Evolutionary conservation across 2,113 vertebrate genomes (phyloP).

Genomic region (Heterotis niloticus): DNA sequence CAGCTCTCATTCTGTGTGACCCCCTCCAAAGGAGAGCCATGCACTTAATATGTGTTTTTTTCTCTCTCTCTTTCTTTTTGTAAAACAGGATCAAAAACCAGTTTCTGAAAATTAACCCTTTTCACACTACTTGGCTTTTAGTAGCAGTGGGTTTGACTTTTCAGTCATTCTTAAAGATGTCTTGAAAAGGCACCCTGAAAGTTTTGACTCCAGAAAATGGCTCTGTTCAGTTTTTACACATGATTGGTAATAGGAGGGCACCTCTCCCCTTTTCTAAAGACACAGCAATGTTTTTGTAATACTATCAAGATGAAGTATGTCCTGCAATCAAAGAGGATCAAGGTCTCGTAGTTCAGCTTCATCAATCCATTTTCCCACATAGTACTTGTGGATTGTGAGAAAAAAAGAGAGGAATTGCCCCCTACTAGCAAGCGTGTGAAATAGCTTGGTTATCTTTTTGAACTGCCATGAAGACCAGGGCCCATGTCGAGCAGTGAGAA

Average conservation of each 20-base stretch:
- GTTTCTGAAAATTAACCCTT: background rate
- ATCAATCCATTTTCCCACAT: constrained; percentile 39
- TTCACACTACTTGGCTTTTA: constrained; percentile 8
- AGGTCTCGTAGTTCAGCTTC: constrained; percentile 36
- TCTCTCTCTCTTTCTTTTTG: background rate
- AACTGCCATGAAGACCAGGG: constrained; percentile 52
- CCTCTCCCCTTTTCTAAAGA: constrained; percentile 1
- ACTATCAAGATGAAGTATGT: constrained; percentile 23
- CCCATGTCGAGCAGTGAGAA: constrained; percentile 22
- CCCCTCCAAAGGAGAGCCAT: background rate
- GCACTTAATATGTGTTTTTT: background rate
- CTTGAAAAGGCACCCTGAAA: background rate
- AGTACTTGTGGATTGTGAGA: constrained; percentile 48
- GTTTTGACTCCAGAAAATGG: background rate
- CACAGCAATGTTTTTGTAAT: constrained; percentile 14
- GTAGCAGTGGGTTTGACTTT: background rate
- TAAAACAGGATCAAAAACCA: background rate
- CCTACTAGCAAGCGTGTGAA: constrained; percentile 28
- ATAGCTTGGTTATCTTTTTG: constrained; percentile 51
- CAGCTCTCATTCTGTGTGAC: background rate
- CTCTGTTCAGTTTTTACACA: background rate
- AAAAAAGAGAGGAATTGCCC: constrained; percentile 36
- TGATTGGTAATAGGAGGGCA: constrained; percentile 12
- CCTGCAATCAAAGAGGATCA: constrained; percentile 31
- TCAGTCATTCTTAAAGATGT: background rate